Evolutionary conservation across 2,888 invertebrate genomes (phyloP).

Genomic region (Caenorhabditis sp.): DNA sequence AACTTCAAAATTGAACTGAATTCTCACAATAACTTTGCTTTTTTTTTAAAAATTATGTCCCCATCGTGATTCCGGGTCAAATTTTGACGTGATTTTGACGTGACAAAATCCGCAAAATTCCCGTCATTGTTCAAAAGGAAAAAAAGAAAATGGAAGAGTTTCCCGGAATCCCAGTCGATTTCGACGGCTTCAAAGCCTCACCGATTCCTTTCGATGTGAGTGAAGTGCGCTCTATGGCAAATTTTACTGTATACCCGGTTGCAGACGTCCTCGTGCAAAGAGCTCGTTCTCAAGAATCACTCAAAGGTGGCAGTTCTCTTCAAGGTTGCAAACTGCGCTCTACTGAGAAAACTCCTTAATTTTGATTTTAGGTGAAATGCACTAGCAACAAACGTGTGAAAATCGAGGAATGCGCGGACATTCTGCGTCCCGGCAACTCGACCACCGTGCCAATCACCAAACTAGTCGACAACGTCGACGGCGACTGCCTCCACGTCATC

Average conservation of each 20-base stretch:
- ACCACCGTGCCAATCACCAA: slow-evolving; percentile 51
- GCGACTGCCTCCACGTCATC: slow-evolving; percentile 56
- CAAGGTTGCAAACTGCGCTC: slow-evolving; percentile 29
- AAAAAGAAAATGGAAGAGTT: slow-evolving; percentile 53
- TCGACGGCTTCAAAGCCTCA: slow-evolving; percentile 39
- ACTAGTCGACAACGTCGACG: slow-evolving; percentile 23
- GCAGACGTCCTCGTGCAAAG: slow-evolving; percentile 24
- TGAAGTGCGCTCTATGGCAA: not conserved
- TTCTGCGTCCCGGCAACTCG: slow-evolving; percentile 60
- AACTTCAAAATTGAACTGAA: no score
- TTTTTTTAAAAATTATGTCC: no score
- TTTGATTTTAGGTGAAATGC: slow-evolving; percentile 58
- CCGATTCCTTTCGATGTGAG: slow-evolving; percentile 53
- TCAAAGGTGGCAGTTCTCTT: slow-evolving; percentile 58
- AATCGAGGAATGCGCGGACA: slow-evolving; percentile 65
- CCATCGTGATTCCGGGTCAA: no score
- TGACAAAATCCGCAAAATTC: no score
- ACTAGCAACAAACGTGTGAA: slow-evolving; percentile 55
- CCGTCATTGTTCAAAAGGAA: no score
- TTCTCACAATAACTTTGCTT: no score
- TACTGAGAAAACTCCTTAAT: not conserved
- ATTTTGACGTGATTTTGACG: no score
- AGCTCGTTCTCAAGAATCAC: slow-evolving; percentile 54
- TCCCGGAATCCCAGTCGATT: slow-evolving; percentile 58
- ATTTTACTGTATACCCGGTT: not conserved